Evolutionary conservation across 2,797 vertebrate species (phyloP), one percentile per base, ranked within the genome.

Genomic region (Gymnopithys bicolor): DNA sequence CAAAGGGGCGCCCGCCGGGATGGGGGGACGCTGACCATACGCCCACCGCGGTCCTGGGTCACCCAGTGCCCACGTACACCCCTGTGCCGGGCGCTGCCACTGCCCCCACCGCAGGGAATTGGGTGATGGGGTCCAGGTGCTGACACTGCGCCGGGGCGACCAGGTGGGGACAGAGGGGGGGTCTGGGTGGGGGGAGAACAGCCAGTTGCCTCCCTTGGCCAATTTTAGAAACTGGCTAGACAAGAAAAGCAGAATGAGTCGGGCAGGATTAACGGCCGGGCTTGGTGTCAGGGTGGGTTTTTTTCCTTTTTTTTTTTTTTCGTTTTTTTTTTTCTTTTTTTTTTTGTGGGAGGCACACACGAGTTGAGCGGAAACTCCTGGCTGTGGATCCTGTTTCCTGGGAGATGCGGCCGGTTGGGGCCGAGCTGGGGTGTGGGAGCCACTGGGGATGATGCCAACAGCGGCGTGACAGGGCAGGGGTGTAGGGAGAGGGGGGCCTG

Each of bases 201-300:
- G 70, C 79, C 92, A 77, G 52, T 91, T 93, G 92, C 91, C 79
- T 96, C 86, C 80, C 77, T 89, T 27, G 53, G 91, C 94, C 96
- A 88, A 85, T 97, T 96, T 95, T 94, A 97, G 95, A 95, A 97
- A 96, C 96, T 53, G 84, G 93, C 95, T 90, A 80, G 95, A 95
- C 92, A 48, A 93, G 96, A 93, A 93, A 87, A 75, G 88, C 85
- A 93, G 93, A 89, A 82, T 76, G 79, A 94, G 81, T 79, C 9
- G 46, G 89, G 93, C 84, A 90, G 94, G 94, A 94, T 96, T 95
- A 85, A 89, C 56, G 62, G 78, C 78, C 67, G 15, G 35, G 70
- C 56, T 85, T 85, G 79, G 92, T 91, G 92, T 90, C 77, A 68
- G 87, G 69, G 73, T 43, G 85, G 68, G 23, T 7, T 43, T 79